Percentiles rank a stretch among this genome's conserved stretches.
Evolutionary conservation across 2,113 vertebrate genomes (phyloP).

Genomic region (Hydrolagus affinis): DNA sequence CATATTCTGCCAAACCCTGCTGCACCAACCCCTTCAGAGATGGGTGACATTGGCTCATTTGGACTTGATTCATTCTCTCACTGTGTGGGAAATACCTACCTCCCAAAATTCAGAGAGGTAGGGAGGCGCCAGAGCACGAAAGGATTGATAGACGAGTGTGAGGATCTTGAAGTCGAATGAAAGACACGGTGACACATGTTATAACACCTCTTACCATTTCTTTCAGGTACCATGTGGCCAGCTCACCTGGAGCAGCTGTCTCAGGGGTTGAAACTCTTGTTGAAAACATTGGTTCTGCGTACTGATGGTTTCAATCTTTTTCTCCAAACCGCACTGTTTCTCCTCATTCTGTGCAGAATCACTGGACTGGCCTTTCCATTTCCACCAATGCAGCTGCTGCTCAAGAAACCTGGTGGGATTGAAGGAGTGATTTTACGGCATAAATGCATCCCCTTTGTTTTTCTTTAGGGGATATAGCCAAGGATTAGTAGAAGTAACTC

Average conservation of each 20-base stretch:
- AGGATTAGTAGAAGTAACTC: neutral
- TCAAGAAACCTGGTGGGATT: slow-evolving; percentile 56
- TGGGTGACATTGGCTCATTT: too few species aligned
- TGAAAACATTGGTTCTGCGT: slow-evolving; percentile 54
- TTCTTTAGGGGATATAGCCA: too few species aligned
- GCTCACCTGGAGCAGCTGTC: slow-evolving; percentile 48
- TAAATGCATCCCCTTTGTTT: too few species aligned
- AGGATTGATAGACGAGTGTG: neutral
- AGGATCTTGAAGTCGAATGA: neutral
- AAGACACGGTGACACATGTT: neutral
- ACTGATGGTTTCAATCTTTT: slow-evolving; percentile 55
- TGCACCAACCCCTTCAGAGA: too few species aligned
- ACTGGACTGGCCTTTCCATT: slow-evolving; percentile 56
- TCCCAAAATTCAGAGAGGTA: neutral
- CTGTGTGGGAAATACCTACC: too few species aligned
- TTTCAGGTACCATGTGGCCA: too few species aligned
- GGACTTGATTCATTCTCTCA: too few species aligned
- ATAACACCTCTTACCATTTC: neutral
- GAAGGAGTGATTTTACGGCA: too few species aligned
- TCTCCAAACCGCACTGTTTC: slow-evolving; percentile 57
- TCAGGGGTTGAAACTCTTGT: slow-evolving; percentile 49
- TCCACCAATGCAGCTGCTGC: slow-evolving; percentile 56
- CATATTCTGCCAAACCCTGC: too few species aligned
- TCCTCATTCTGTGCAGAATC: slow-evolving; percentile 54
- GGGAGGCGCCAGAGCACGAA: neutral